phyloP scores from a whole-genome alignment of 1,140 invertebrate species.

The Drosophila funebris region DNA sequence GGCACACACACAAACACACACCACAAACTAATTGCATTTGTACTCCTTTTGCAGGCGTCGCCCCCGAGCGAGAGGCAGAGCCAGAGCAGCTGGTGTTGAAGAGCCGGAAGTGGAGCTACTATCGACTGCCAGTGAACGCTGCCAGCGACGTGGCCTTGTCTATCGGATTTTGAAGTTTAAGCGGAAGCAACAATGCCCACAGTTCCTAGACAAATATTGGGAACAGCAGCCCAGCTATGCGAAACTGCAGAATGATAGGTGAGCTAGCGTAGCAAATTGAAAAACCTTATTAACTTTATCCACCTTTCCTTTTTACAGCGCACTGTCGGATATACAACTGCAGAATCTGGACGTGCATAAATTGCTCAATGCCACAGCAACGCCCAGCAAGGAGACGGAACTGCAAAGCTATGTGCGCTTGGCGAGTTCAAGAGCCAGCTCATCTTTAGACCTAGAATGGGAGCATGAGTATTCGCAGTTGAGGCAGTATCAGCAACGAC shows the following conservation, averaged over 20 bases:
- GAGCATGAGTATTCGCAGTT: slow-evolving; percentile 78
- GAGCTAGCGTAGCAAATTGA: not conserved
- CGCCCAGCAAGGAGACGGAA: slow-evolving; percentile 66
- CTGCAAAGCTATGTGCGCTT: slow-evolving; percentile 54
- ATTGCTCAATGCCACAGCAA: slow-evolving; percentile 52
- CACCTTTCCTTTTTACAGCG: slow-evolving; percentile 2
- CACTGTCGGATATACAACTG: slow-evolving; percentile 66
- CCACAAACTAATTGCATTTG: slow-evolving; percentile 26
- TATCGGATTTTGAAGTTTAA: slow-evolving; percentile 76
- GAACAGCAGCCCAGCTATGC: slow-evolving; percentile 71
- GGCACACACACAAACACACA: not conserved
- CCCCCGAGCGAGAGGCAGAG: slow-evolving; percentile 11
- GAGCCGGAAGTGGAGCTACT: slow-evolving; percentile 70
- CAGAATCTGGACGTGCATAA: slow-evolving; percentile 75
- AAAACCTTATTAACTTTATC: not conserved
- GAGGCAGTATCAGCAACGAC: slow-evolving; percentile 52
- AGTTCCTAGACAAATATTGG: slow-evolving; percentile 73
- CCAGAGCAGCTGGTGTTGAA: slow-evolving; percentile 30
- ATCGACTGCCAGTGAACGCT: slow-evolving; percentile 45
- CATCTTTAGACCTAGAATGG: slow-evolving; percentile 80
- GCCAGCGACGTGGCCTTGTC: slow-evolving; percentile 61
- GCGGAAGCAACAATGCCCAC: slow-evolving; percentile 60
- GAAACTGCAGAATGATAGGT: slow-evolving; percentile 70
- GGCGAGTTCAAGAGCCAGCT: slow-evolving; percentile 68
- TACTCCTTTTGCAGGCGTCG: slow-evolving; percentile 49